A percentile compares a stretch with the other conserved stretches of the same genome.
Evolutionary conservation across 2,797 vertebrate genomes (phyloP).

Genomic region (Potorous gilbertii): DNA sequence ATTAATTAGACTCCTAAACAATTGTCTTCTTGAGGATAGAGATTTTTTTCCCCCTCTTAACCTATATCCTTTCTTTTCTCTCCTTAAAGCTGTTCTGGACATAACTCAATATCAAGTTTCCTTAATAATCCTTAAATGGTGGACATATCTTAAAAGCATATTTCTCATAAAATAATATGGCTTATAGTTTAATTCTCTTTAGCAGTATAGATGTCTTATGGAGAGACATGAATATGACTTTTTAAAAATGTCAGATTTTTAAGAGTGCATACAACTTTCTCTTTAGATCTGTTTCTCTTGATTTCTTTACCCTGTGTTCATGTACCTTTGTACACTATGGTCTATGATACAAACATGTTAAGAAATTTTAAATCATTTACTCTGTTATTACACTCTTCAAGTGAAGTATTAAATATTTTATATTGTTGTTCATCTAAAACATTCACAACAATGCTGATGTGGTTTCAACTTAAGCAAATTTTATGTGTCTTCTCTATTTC

Average conservation of each 20-base stretch:
- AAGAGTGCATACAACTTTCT: constrained; percentile 68
- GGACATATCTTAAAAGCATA: constrained; percentile 69
- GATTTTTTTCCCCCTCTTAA: constrained; percentile 67
- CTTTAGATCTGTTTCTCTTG: constrained; percentile 40
- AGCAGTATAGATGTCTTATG: constrained; percentile 47
- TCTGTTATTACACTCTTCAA: not conserved
- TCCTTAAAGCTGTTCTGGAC: constrained; percentile 69
- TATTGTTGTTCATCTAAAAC: not conserved
- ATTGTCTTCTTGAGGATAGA: constrained; percentile 46
- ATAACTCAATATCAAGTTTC: constrained; percentile 68
- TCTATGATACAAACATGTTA: not conserved
- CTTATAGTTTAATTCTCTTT: constrained; percentile 58
- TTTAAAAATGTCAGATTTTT: constrained; percentile 64
- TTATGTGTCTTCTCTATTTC: not conserved
- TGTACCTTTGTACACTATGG: not conserved
- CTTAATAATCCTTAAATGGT: constrained; percentile 75
- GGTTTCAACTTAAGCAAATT: not conserved
- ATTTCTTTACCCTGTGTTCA: not conserved
- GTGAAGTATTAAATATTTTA: not conserved
- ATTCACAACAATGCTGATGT: not conserved
- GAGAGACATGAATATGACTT: constrained; percentile 55
- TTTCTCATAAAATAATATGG: constrained; percentile 71
- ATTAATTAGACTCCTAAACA: constrained; percentile 49
- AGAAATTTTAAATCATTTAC: not conserved
- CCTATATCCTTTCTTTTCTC: constrained; percentile 58